Evolutionary conservation across 2,797 vertebrate species (phyloP), one percentile per base, ranked within the genome.

Genomic region (Intellagama lesueurii): DNA sequence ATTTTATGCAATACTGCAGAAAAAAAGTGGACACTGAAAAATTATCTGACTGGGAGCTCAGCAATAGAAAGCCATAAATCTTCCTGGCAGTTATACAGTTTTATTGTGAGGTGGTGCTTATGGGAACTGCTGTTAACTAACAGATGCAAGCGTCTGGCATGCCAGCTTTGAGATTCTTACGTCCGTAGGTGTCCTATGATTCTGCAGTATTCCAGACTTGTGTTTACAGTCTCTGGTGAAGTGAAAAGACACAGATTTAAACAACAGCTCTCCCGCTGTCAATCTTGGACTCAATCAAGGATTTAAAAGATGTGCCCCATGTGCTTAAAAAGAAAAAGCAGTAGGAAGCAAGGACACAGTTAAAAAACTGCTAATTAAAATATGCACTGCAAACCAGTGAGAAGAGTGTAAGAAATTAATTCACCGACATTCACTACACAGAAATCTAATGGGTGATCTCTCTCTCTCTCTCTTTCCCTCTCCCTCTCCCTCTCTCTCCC

Each of bases 51-150:
- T 91, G 86, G 88, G 83, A 95, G 92, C 90, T 91, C 35, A 90
- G 94, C 91, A 92, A 91, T 68, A 91, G 76, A 80, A 93, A 89
- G 8, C 91, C 94, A 97, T 97, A 97, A 97, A 98, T 98, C 97
- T 96, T 92, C 72, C 91, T 87, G 96, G 96, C 97, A 97, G 96
- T 89, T 94, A 78, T 92, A 94, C 17, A 91, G 91, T 92, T 95
- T 95, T 94, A 96, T 87, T 92, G 95, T 91, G 95, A 95, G 91
- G 86, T 0, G 30, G 80, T 49, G 87, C 95, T 95, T 94, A 84
- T 88, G 93, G 93, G 68, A 93, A 92, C 47, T 89, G 88, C 87
- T 91, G 90, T 49, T 92, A 92, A 93, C 89, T 91, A 89, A 90
- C 44, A 12, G 86, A 64, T 60, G 52, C 49, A n/a, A 0, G 9